phyloP scores from a whole-genome alignment of 2,888 invertebrate species.

The Nephrotoma flavescens region DNA sequence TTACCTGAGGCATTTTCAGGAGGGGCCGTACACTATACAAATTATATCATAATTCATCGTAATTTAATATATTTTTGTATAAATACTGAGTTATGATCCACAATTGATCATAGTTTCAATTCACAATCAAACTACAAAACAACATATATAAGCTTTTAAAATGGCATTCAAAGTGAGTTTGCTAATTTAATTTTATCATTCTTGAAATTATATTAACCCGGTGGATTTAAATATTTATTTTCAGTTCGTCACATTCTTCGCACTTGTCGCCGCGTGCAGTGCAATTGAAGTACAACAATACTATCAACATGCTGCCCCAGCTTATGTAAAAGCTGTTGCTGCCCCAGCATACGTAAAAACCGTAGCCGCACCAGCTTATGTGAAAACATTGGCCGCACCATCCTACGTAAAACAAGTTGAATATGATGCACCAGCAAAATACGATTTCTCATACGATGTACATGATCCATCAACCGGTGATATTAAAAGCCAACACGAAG shows the following conservation, averaged over 20 bases:
- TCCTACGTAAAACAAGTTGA: background rate
- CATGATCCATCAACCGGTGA: conserved; percentile 38
- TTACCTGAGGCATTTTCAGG: background rate
- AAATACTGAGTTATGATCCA: background rate
- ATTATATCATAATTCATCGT: background rate
- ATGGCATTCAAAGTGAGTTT: conserved; percentile 4
- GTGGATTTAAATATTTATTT: background rate
- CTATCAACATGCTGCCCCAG: background rate
- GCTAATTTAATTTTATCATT: background rate
- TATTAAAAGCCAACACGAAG: conserved; percentile 36
- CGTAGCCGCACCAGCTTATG: background rate
- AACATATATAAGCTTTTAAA: background rate
- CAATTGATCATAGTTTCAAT: background rate
- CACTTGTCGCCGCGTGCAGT: background rate
- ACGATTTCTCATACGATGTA: conserved; percentile 34
- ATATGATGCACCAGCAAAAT: conserved; percentile 30
- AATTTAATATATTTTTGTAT: background rate
- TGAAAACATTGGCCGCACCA: background rate
- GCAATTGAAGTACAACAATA: background rate
- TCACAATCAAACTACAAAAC: background rate
- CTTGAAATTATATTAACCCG: background rate
- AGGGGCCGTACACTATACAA: background rate
- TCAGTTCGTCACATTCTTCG: conserved; percentile 1
- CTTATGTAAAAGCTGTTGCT: background rate
- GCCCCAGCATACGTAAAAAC: background rate